Conservation (phyloP, 2,797 vertebrate species). For the Oryzias dopingdopingensis region DNA sequence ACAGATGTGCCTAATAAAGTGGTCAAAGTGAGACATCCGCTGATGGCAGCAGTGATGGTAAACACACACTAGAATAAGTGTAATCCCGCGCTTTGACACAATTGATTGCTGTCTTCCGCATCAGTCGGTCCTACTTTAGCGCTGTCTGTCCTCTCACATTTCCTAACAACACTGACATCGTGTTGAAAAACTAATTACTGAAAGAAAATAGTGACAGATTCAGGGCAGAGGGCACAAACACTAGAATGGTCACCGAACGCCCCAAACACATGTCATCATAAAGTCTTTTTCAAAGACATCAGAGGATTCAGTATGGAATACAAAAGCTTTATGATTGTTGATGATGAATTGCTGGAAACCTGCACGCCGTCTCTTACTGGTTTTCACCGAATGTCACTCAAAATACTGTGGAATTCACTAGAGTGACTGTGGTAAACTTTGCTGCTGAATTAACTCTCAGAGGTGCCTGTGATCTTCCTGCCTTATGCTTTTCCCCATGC, state of each 20-base stretch:
- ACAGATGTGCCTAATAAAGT: not conserved
- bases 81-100: slow-evolving; percentile 20
- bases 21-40: not conserved
- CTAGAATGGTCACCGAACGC: not conserved
- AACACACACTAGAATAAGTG: slow-evolving; percentile 14
- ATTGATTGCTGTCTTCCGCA: slow-evolving; percentile 1
- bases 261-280: not conserved
- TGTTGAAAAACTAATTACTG: slow-evolving; percentile 16
- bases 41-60: too few species aligned
- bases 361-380: slow-evolving; percentile 9
- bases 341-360: not conserved
- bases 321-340: not conserved
- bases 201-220: slow-evolving; percentile 20
- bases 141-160: slow-evolving; percentile 25
- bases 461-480: slow-evolving; percentile 29
- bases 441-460: slow-evolving; percentile 50
- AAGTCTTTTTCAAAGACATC: not conserved
- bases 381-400: slow-evolving; percentile 31
- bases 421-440: slow-evolving; percentile 52
- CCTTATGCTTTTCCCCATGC: not conserved
- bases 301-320: not conserved
- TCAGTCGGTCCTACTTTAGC: not conserved
- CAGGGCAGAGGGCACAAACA: slow-evolving; percentile 6
- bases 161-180: slow-evolving; percentile 4
- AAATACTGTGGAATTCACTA: slow-evolving; percentile 38